These are phyloP conservation scores for Paralvinella palmiformis DNA, from an alignment of 1,140 invertebrate species.

Conservation along the genomic window DNA sequence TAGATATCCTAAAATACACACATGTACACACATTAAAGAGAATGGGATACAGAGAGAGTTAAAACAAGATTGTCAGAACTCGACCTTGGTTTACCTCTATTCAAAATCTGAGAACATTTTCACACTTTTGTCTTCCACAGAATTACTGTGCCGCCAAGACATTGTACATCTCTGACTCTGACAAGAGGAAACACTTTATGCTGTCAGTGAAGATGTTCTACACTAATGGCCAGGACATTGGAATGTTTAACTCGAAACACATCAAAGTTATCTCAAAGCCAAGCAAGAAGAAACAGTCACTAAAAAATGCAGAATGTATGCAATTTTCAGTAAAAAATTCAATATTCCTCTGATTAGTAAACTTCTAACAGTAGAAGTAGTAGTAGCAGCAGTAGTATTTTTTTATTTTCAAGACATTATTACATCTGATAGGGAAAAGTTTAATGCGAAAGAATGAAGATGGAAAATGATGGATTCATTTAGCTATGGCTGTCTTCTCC, in stretches of 20 bases:
- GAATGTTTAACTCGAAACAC: conserved; percentile 94
- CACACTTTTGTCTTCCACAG: conserved; percentile 54
- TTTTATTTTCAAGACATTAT: too few species aligned
- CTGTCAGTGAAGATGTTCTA: conserved; percentile 99
- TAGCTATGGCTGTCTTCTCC: too few species aligned
- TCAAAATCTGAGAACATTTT: neutral
- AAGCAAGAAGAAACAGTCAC: conserved; percentile 98
- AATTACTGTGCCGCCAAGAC: conserved; percentile 99
- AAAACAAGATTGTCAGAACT: too few species aligned
- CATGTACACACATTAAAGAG: too few species aligned
- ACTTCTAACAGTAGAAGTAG: neutral
- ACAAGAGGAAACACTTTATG: conserved; percentile 99
- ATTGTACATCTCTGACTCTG: conserved; percentile 97
- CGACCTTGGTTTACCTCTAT: neutral
- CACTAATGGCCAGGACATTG: conserved; percentile 95
- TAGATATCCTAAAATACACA: too few species aligned
- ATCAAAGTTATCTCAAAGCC: conserved; percentile 99
- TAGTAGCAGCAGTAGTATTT: too few species aligned
- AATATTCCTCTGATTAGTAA: too few species aligned
- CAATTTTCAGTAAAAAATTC: too few species aligned
- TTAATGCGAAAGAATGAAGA: too few species aligned
- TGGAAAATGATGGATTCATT: too few species aligned
- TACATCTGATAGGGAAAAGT: too few species aligned
- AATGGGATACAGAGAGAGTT: too few species aligned
- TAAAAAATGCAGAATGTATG: conserved; percentile 94